A percentile compares a stretch with the other conserved stretches of the same genome.
phyloP scores from a whole-genome alignment of 2,888 invertebrate species.

The Dyspetes luteomarginatus region DNA sequence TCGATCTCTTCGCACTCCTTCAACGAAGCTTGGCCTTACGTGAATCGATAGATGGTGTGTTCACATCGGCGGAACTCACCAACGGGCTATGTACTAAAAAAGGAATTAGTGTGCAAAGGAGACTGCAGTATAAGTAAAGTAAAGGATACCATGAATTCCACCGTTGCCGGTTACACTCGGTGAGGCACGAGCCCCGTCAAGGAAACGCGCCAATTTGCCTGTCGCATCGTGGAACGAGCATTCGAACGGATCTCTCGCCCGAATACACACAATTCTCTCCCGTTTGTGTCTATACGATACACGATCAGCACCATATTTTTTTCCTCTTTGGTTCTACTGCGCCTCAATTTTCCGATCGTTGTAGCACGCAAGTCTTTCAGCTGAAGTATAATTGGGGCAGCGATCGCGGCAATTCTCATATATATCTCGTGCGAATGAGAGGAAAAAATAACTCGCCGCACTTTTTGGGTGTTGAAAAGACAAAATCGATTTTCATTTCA shows the following conservation, averaged over 20 bases:
- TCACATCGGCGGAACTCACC: conserved; percentile 56
- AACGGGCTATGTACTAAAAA: conserved; percentile 2
- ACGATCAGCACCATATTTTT: conserved; percentile 33
- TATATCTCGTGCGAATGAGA: too few relatives aligned
- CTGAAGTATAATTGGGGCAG: conserved; percentile 53
- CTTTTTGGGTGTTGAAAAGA: too few relatives aligned
- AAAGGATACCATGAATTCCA: conserved; percentile 69
- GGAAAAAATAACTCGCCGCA: too few relatives aligned
- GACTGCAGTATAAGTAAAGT: conserved; percentile 10
- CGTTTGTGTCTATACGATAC: conserved; percentile 31
- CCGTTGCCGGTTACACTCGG: conserved; percentile 69
- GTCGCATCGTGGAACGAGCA: conserved; percentile 73
- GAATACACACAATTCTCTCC: conserved; percentile 51
- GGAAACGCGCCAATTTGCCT: conserved; percentile 82
- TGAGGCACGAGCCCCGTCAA: conserved; percentile 71
- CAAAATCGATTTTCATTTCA: too few relatives aligned
- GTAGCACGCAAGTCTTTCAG: conserved; percentile 52
- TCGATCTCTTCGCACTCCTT: conserved; percentile 6
- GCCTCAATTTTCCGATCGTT: conserved; percentile 38
- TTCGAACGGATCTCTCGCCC: conserved; percentile 47
- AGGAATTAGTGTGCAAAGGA: background rate
- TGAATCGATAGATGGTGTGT: conserved; percentile 63
- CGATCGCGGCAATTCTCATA: conserved; percentile 45
- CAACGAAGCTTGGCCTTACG: conserved; percentile 14
- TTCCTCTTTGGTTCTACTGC: conserved; percentile 1